Conservation (phyloP, 2,797 vertebrate species). For the Sebastes nivosus region DNA sequence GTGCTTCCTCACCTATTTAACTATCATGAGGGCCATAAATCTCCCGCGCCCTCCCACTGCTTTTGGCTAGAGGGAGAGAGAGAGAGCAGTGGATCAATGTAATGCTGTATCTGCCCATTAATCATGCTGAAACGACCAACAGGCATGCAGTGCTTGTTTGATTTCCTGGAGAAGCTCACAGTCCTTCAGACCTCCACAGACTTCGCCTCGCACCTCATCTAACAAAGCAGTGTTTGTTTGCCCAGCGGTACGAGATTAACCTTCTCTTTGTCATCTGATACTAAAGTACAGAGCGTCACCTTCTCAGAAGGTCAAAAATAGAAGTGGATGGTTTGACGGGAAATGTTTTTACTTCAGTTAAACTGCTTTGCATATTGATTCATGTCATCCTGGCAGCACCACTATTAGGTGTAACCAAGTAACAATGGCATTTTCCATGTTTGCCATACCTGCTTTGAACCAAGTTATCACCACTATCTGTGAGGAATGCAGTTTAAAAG, state of each 20-base stretch:
- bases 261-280: slow-evolving; percentile 1
- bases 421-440: slow-evolving; percentile 1
- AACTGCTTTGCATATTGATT: slow-evolving; percentile 1
- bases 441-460: not conserved
- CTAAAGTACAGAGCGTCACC: not conserved
- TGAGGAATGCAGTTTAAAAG: not conserved
- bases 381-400: not conserved
- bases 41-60: not conserved
- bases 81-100: slow-evolving; percentile 4
- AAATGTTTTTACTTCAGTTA: not conserved
- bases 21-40: not conserved
- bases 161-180: not conserved
- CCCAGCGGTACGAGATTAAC: not conserved
- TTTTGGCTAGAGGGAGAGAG: not conserved
- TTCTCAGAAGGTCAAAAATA: slow-evolving; percentile 14
- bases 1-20: slow-evolving; percentile 3
- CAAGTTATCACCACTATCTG: not conserved
- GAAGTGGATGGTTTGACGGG: not conserved
- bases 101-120: slow-evolving; percentile 4
- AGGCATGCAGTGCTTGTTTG: slow-evolving; percentile 15
- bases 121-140: slow-evolving; percentile 1
- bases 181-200: not conserved
- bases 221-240: slow-evolving; percentile 7
- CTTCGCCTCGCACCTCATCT: slow-evolving; percentile 5
- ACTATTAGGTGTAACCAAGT: not conserved